Evolutionary conservation across 2,113 vertebrate species (phyloP).

Genomic region (Carassius carassius): DNA sequence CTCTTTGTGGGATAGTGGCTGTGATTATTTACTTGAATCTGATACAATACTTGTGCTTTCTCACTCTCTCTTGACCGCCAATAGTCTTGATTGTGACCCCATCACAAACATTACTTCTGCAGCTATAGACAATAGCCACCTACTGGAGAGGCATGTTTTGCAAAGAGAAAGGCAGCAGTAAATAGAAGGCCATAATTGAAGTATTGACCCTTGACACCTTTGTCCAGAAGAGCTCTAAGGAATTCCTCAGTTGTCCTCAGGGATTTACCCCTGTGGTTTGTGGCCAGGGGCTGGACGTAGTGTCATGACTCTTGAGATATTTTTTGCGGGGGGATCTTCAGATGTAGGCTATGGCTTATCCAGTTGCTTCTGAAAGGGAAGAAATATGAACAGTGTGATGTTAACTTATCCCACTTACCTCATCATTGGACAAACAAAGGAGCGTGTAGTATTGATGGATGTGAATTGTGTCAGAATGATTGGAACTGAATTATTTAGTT

Average conservation of each 20-base stretch:
- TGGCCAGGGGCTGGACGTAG: slow-evolving; percentile 31
- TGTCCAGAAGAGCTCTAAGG: slow-evolving; percentile 45
- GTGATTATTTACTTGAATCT: slow-evolving; percentile 6
- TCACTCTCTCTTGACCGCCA: not conserved
- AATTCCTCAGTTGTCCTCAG: slow-evolving; percentile 52
- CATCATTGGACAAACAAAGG: slow-evolving; percentile 24
- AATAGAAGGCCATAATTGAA: slow-evolving; percentile 4
- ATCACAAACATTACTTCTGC: slow-evolving; percentile 28
- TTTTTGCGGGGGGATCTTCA: slow-evolving; percentile 35
- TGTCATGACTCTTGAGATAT: slow-evolving; percentile 44
- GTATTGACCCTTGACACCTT: slow-evolving; percentile 40
- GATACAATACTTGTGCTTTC: not conserved
- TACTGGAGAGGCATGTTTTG: slow-evolving; percentile 31
- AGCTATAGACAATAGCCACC: slow-evolving; percentile 1
- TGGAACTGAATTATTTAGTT: slow-evolving; percentile 31
- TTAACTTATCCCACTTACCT: slow-evolving; percentile 15
- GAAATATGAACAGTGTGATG: slow-evolving; percentile 37
- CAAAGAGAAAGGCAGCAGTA: slow-evolving; percentile 38
- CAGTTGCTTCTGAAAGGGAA: not conserved
- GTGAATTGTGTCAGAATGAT: not conserved
- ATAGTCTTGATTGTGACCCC: slow-evolving; percentile 33
- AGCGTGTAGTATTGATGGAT: slow-evolving; percentile 27
- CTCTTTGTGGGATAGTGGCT: not conserved
- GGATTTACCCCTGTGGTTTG: slow-evolving; percentile 44
- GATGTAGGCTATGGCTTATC: slow-evolving; percentile 46